A percentile compares a stretch with the other conserved stretches of the same genome.
Evolutionary conservation across 2,797 vertebrate genomes (phyloP).

Genomic region (Silurus lanzhouensis): DNA sequence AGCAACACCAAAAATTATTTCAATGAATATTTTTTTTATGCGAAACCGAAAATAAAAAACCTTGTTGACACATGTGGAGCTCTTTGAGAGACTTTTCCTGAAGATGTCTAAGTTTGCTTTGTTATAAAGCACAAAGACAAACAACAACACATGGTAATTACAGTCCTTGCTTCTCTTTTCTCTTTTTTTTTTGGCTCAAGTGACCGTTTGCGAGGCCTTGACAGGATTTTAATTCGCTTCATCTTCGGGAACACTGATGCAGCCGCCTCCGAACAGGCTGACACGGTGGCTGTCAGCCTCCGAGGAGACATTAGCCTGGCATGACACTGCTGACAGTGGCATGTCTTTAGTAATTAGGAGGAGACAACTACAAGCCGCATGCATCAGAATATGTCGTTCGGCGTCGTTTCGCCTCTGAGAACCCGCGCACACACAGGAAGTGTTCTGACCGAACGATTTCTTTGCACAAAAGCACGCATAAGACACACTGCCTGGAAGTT

Average conservation of each 20-base stretch:
- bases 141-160: conserved; percentile 59
- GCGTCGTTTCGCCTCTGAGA: conserved; percentile 9
- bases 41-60: background rate
- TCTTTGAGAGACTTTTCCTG: conserved; percentile 66
- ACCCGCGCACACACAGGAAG: background rate
- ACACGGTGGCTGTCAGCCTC: conserved; percentile 54
- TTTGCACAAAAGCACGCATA: conserved; percentile 1
- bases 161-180: conserved; percentile 34
- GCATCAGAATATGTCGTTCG: conserved; percentile 45
- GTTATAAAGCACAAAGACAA: conserved; percentile 55
- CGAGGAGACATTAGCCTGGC: conserved; percentile 51
- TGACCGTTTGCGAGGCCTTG: conserved; percentile 53
- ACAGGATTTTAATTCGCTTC: conserved; percentile 58
- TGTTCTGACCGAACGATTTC: conserved; percentile 25
- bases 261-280: conserved; percentile 49
- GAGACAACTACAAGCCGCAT: conserved; percentile 32
- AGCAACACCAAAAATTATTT: conserved; percentile 65
- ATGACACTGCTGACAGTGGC: conserved; percentile 56
- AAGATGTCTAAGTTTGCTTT: conserved; percentile 65
- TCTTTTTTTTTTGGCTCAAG: conserved; percentile 45
- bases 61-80: conserved; percentile 64
- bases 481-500: conserved; percentile 8
- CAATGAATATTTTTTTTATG: conserved; percentile 52
- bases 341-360: conserved; percentile 58
- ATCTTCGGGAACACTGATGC: conserved; percentile 37